These are phyloP conservation scores for Streblospio benedicti DNA, from an alignment of 1,140 invertebrate species.

Conservation along the genomic window DNA sequence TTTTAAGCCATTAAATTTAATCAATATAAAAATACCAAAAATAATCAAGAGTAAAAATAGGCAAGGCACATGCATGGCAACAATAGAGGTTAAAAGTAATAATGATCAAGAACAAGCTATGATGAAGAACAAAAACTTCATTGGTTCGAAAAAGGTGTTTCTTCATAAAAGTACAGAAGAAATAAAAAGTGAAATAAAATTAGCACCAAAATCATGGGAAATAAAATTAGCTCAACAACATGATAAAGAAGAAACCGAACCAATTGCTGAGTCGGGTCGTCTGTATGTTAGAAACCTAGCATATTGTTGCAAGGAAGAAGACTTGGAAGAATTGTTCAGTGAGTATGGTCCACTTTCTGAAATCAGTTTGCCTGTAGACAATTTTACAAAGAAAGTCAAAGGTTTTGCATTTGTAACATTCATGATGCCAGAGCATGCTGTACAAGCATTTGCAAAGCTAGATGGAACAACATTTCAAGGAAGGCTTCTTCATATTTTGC, in stretches of 20 bases:
- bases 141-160: slow-evolving; percentile 10
- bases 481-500: slow-evolving; percentile 84
- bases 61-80: too few species aligned
- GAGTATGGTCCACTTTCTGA: slow-evolving; percentile 82
- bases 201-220: slow-evolving; percentile 34
- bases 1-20: too few species aligned
- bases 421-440: slow-evolving; percentile 90
- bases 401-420: slow-evolving; percentile 91
- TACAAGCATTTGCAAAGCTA: slow-evolving; percentile 73
- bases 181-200: slow-evolving; percentile 34
- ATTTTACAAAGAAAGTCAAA: slow-evolving; percentile 71
- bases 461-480: slow-evolving; percentile 82
- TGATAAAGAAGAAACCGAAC: slow-evolving; percentile 63
- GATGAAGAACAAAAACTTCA: not conserved
- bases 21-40: too few species aligned
- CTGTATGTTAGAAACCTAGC: slow-evolving; percentile 91
- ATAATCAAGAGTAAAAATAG: too few species aligned
- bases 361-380: slow-evolving; percentile 81
- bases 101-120: not conserved
- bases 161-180: slow-evolving; percentile 8
- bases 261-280: slow-evolving; percentile 71
- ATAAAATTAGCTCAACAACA: slow-evolving; percentile 49
- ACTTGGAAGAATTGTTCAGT: slow-evolving; percentile 74
- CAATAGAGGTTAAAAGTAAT: not conserved
- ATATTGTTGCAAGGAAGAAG: slow-evolving; percentile 79